These are phyloP conservation scores for Antennarius maculatus DNA, from an alignment of 2,797 vertebrate species.

Conservation along the genomic window DNA sequence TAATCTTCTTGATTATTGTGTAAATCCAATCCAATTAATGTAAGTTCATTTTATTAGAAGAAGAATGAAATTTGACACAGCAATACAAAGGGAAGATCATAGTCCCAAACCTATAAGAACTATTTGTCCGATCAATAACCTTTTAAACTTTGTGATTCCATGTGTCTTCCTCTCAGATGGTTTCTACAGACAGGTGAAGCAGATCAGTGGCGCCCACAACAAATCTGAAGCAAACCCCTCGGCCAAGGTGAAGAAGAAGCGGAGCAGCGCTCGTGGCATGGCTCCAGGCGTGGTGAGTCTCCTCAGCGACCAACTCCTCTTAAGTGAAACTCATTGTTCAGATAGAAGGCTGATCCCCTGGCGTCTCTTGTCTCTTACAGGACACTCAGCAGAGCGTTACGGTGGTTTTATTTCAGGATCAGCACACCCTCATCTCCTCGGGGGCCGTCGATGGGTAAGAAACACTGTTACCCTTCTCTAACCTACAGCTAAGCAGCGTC, in stretches of 20 bases:
- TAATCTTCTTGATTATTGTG: too few relatives aligned
- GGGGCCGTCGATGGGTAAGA: constrained; percentile 97
- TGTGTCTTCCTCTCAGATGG: constrained; percentile 83
- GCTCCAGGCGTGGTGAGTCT: constrained; percentile 91
- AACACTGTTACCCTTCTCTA: neutral
- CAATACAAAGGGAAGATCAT: too few relatives aligned
- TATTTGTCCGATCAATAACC: too few relatives aligned
- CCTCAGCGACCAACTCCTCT: neutral
- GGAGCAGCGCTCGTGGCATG: constrained; percentile 82
- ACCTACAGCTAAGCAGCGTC: neutral
- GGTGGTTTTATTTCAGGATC: constrained; percentile 92
- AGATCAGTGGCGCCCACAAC: constrained; percentile 95
- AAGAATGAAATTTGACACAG: too few relatives aligned
- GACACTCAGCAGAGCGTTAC: constrained; percentile 96
- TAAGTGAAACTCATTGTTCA: neutral
- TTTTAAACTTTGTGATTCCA: neutral
- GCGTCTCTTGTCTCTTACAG: constrained; percentile 51
- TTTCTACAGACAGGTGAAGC: constrained; percentile 94
- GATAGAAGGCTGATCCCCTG: neutral
- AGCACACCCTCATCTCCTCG: constrained; percentile 92
- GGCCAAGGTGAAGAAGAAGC: constrained; percentile 87
- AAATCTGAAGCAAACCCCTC: constrained; percentile 83
- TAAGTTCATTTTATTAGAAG: too few relatives aligned
- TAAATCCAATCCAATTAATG: too few relatives aligned
- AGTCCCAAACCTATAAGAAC: too few relatives aligned